Base-by-base conservation (phyloP, 2,797 vertebrate species). In the Neolamprologus multifasciatus region DNA sequence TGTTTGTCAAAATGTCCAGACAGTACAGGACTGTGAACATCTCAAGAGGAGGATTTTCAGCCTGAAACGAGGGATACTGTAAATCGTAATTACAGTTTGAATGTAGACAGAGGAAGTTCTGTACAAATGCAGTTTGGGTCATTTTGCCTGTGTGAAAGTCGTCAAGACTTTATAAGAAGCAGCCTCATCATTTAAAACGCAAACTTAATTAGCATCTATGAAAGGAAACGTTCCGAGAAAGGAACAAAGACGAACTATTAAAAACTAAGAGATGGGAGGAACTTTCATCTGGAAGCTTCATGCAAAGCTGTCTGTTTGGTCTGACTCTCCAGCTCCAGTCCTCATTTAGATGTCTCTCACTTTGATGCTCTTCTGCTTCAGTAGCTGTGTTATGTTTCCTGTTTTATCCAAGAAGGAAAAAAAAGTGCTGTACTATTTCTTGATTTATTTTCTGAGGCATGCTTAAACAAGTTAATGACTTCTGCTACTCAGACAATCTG, bases 401-500 rank as follows among this genome's bases (percentile, higher is more conserved):
- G 83, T 89, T 92, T 89, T 90, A 80, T 83, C 31, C 26, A 6
- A 79, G 59, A 76, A 76, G 33, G 51, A 16, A 8, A 59, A 48
- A 83, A 69, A 84, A 86, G 78, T 81, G 86, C 87, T 89, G 82
- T 89, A 84, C 77, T 94, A 78, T 90, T 91, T 90, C 84, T 90
- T 86, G 87, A 84, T 93, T 91, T 78, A 38, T 92, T 95, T 92
- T 77, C 89, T 79, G 82, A 93, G 88, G 94, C 92, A 95, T 95
- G 94, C 90, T 89, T 85, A 91, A 94, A 86, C 81, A 87, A 93
- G 87, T 88, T 86, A 84, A 93, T 80, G 88, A 93, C 82, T 91
- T 90, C 89, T 95, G 92, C 93, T 93, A 83, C 88, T 94, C 90
- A 86, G 93, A 94, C 94, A 95, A 95, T 96, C 94, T 92, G 88